Base-by-base conservation (phyloP, 2,797 vertebrate genomes). In the Enteromius unitaeniatus region DNA sequence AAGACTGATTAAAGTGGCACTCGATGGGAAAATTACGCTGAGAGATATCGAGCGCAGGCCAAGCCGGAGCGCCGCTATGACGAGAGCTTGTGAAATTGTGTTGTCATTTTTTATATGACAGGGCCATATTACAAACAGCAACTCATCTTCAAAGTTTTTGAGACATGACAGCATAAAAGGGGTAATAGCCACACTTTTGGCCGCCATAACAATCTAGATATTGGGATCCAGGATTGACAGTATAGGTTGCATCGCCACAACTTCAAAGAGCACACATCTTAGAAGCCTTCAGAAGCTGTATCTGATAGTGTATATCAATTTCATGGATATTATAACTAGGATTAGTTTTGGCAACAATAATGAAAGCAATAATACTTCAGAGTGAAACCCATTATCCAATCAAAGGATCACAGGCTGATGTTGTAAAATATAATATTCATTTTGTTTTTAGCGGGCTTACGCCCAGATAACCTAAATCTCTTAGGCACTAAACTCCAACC, bases 101-200 rank as follows among this genome's bases (percentile, higher is more conserved):
- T 84, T 81, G 82, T 85, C 82, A 85, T 34, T 78, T 81, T 86
- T 74, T 47, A 34, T 78, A 64, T 81, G 84, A 75, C 73, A 82
- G 78, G 45, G 17, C 83, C 65, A 79, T 55, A 86, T 83, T 80
- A 42, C 17, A 79, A 72, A 45, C 78, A 83, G 58, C 64, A 79
- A 85, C 83, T 83, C 75, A 77, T 78, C 60, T 68, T 26, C 72
- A 37, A 31, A 78, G n/a, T 47, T 77, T 75, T 60, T 31, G n/a
- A 78, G 68, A 79, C 53, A 49, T 85, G 84, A 83, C 80, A 87
- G 73, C 15, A 60, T 87, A 81, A 86, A 86, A 73, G 53, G n/a
- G 23, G 23, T 28, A 58, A 68, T 67, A 55, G 45, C 11, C 23
- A 80, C 2, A 28, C 72, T 67, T 84, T 85, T 55, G 65, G 74